A percentile compares a stretch with the other conserved stretches of the same genome.
phyloP scores from a whole-genome alignment of 2,888 invertebrate genomes.

The Philereme vetulata region DNA sequence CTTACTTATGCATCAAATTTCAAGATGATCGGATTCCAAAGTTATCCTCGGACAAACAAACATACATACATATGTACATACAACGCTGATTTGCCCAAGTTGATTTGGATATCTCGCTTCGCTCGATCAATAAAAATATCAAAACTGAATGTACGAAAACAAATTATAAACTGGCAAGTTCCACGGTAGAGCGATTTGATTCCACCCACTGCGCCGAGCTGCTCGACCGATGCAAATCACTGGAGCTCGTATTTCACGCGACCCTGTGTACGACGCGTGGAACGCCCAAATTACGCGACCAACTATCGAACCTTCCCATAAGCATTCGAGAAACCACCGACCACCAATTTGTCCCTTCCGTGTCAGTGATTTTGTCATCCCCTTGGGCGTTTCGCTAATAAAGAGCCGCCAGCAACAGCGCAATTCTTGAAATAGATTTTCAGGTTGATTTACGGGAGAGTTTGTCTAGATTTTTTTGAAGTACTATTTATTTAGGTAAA shows the following conservation, averaged over 20 bases:
- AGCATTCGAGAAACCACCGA: slow-evolving; percentile 61
- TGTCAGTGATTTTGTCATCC: slow-evolving; percentile 65
- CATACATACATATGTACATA: too few species aligned
- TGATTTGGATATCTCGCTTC: too few species aligned
- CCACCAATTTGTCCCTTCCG: slow-evolving; percentile 75
- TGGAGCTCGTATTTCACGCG: slow-evolving; percentile 57
- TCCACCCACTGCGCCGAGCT: slow-evolving; percentile 20
- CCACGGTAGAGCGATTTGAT: slow-evolving; percentile 12
- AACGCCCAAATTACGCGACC: slow-evolving; percentile 63
- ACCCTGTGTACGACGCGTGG: slow-evolving; percentile 55
- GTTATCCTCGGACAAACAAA: too few species aligned
- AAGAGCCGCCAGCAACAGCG: slow-evolving; percentile 46
- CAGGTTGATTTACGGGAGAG: slow-evolving; percentile 26
- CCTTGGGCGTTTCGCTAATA: slow-evolving; percentile 56
- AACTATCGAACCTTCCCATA: slow-evolving; percentile 59
- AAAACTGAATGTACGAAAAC: background rate
- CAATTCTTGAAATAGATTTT: slow-evolving; percentile 55
- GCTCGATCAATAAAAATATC: background rate
- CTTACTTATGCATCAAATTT: too few species aligned
- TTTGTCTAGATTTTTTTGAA: slow-evolving; percentile 3
- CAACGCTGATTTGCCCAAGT: too few species aligned
- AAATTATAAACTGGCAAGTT: background rate
- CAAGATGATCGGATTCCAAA: too few species aligned
- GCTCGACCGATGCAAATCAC: slow-evolving; percentile 32
- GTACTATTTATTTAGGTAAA: too few species aligned